Evolutionary conservation across 2,113 vertebrate species (phyloP).

Genomic region (Podocnemis expansa): DNA sequence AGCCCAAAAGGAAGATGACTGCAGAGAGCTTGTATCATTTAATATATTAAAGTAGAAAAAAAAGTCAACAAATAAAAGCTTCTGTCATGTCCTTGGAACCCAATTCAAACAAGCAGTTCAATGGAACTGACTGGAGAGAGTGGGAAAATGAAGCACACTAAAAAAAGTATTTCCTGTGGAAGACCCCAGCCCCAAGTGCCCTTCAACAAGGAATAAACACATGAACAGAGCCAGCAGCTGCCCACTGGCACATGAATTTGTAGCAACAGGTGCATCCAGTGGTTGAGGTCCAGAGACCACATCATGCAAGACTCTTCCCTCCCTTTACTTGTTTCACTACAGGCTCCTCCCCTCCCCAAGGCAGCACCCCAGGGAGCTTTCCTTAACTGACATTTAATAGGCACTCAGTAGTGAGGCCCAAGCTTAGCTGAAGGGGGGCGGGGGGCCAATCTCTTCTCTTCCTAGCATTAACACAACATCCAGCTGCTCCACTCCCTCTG

Average conservation of each 20-base stretch:
- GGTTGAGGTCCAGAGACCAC: background rate
- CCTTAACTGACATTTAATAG: background rate
- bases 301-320: background rate
- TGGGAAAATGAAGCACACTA: background rate
- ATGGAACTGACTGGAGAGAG: fast-evolving
- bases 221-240: fast-evolving
- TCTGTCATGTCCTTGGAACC: background rate
- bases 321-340: background rate
- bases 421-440: background rate
- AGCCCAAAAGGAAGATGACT: background rate
- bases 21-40: slow-evolving; percentile 29
- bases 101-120: background rate
- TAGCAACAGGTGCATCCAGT: background rate
- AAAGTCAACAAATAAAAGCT: background rate
- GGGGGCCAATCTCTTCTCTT: background rate
- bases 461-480: background rate
- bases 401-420: background rate
- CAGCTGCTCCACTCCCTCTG: background rate
- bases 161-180: fast-evolving
- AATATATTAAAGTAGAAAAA: background rate
- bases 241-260: background rate
- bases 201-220: background rate
- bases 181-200: background rate
- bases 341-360: background rate
- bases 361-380: background rate